Evolutionary conservation across 2,113 vertebrate species (phyloP), one percentile per base, ranked within the genome.

Genomic region (Heptranchias perlo): DNA sequence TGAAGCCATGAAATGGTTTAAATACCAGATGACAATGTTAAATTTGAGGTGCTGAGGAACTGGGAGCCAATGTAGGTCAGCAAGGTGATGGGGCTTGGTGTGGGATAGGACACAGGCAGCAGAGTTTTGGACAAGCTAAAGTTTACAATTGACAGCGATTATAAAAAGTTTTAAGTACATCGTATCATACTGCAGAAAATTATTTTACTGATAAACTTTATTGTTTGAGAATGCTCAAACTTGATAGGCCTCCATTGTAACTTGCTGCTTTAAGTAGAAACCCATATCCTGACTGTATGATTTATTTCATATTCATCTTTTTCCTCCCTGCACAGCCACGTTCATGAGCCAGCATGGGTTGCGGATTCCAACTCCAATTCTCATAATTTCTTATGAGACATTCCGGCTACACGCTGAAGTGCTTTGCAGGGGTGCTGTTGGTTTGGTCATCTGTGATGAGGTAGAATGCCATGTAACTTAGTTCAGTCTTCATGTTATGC

Each of bases 311-410:
- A 1, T 69, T 39, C n/a, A 23, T 35, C 47, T 16, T 86, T 84
- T 84, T 44, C 49, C 78, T 44, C 23, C 35, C 89, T 2, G 96
- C 96, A 67, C 96, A 99, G 99, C 97, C 96, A 98, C 97, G 96
- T 99, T 99, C 97, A 98, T 99, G 97, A 98, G 97, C 89, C 99
- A 99, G 97, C 98, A 97, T 95, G 99, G 99, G 82, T 96, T 98
- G 96, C 98, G 99, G 96, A 98, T 98, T 67, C 98, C 98, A 8
- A 98, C 98, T 2, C 99, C 99, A 5, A 99, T 99, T 96, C 97
- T 99, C 54, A 99, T 99, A 92, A 99, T 99, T 97, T 99, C 99
- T 84, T 99, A 99, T 4, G 99, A 99, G 97, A 99, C 99, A 0
- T 99, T 99, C 96, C 98, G 99, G 0, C 98, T 99, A 31, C 99